Conservation (phyloP, 1,140 invertebrate species). For the Drosophila sp. region DNA sequence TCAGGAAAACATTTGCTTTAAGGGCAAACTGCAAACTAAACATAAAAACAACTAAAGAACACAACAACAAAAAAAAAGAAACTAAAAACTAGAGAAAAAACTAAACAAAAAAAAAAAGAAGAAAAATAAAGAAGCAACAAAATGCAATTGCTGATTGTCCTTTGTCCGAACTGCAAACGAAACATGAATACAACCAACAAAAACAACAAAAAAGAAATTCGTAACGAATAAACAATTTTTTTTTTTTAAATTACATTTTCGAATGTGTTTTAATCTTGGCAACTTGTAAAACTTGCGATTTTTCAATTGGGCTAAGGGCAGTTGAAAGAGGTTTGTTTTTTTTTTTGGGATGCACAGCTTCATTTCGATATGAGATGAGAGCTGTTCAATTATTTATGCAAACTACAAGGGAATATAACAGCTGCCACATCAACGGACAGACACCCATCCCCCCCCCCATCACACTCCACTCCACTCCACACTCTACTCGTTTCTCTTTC, state of each 20-base stretch:
- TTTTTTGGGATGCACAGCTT: slow-evolving; percentile 32
- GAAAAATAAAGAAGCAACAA: neutral
- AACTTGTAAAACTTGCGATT: slow-evolving; percentile 1
- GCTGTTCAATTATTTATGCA: slow-evolving; percentile 73
- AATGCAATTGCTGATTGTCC: slow-evolving; percentile 13
- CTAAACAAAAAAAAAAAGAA: slow-evolving; percentile 5
- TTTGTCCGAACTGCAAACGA: slow-evolving; percentile 5
- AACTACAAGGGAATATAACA: slow-evolving; percentile 59
- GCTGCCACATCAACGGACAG: slow-evolving; percentile 28
- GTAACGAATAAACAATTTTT: slow-evolving; percentile 8
- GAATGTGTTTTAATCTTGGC: slow-evolving; percentile 9
- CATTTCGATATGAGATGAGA: slow-evolving; percentile 23
- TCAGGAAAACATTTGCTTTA: slow-evolving; percentile 31
- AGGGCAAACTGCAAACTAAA: slow-evolving; percentile 24
- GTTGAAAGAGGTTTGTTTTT: slow-evolving; percentile 8
- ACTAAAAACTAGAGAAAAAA: slow-evolving; percentile 12
- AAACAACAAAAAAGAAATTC: neutral
- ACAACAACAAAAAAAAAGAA: slow-evolving; percentile 60
- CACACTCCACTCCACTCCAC: neutral
- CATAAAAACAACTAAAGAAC: slow-evolving; percentile 42
- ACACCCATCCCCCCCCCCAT: neutral
- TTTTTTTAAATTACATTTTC: slow-evolving; percentile 8
- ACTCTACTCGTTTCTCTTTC: neutral
- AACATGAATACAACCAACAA: neutral
- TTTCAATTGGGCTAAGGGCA: neutral